Percentiles rank a stretch among this genome's conserved stretches.
Evolutionary conservation across 1,140 invertebrate genomes (phyloP).

Genomic region (Micrasema longulum): DNA sequence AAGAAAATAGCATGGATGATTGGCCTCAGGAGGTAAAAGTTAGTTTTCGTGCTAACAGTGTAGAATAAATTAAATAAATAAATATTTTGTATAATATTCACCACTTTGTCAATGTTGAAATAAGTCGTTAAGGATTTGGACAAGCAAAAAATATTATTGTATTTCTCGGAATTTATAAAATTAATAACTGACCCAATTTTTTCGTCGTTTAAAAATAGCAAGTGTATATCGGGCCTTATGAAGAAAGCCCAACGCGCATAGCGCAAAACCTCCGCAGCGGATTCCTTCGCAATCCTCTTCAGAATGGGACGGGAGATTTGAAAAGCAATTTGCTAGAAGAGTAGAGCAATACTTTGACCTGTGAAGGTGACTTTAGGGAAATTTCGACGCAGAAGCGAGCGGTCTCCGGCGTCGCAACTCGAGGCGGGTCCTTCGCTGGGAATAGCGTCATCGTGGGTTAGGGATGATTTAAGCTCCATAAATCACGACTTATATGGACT

Average conservation of each 20-base stretch:
- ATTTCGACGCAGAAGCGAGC: slow-evolving; percentile 45
- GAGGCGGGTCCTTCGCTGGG: slow-evolving; percentile 3
- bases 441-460: slow-evolving; percentile 23
- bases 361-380: slow-evolving; percentile 53
- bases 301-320: slow-evolving; percentile 16
- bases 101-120: no score
- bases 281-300: slow-evolving; percentile 40
- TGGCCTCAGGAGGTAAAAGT: no score
- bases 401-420: slow-evolving; percentile 43
- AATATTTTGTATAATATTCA: no score
- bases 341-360: slow-evolving; percentile 16
- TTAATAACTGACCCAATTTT: neutral
- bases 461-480: slow-evolving; percentile 15
- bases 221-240: slow-evolving; percentile 6
- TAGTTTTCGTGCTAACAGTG: no score
- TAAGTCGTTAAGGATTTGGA: no score
- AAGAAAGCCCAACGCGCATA: slow-evolving; percentile 35
- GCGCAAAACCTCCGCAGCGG: slow-evolving; percentile 41
- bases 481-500: slow-evolving; percentile 19
- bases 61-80: no score
- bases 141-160: neutral
- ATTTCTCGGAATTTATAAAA: neutral
- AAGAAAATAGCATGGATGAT: no score
- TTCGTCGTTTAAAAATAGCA: no score
- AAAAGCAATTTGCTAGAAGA: neutral